Base-by-base conservation (phyloP, 2,888 invertebrate genomes). In the Griposia aprilina region DNA sequence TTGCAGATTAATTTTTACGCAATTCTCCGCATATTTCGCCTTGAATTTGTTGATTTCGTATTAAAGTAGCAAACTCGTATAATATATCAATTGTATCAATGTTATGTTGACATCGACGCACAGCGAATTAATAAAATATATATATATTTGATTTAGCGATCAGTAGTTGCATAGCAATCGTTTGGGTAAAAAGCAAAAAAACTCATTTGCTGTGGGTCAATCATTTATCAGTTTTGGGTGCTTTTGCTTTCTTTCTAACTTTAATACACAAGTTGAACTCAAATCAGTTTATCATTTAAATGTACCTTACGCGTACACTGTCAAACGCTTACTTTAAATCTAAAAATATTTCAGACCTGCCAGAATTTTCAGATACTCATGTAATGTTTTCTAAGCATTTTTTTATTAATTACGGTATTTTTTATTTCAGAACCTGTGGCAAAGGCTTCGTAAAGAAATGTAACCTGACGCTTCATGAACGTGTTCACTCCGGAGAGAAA, bases 401-500 rank as follows among this genome's bases (percentile, higher is more conserved):
- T n/a, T 60, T 30, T 20, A 50, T 7, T 63, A 55, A 63, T 2
- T 17, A n/a, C 52, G 26, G 2, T 65, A 4, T 30, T 41, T 57
- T 45, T 59, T 23, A 30, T 78, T 76, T 0, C 92, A 94, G 95
- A 75, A 94, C 94, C 0, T 97, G 97, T 90, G 96, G 97, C 67
- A 97, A 97, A 90, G 97, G 97, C 1, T 97, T 97, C 92, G 97
- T 97, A 52, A 97, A 97, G 92, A 97, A 97, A 87, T 97, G 97
- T 90, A 97, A 97, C 93, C 92, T 97, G 87, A 97, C 97, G 41
- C 93, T 97, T 87, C 97, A 97, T 94, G 97, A 97, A 93, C 95
- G 97, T 65, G 97, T 97, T 71, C 97, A 97, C 93, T 97, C 97
- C 1, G 97, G 97, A 0, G 97, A 97, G 93, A 97, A 97, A 92